Conservation (phyloP, 2,113 vertebrate genomes). For the Erinaceus europaeus region DNA sequence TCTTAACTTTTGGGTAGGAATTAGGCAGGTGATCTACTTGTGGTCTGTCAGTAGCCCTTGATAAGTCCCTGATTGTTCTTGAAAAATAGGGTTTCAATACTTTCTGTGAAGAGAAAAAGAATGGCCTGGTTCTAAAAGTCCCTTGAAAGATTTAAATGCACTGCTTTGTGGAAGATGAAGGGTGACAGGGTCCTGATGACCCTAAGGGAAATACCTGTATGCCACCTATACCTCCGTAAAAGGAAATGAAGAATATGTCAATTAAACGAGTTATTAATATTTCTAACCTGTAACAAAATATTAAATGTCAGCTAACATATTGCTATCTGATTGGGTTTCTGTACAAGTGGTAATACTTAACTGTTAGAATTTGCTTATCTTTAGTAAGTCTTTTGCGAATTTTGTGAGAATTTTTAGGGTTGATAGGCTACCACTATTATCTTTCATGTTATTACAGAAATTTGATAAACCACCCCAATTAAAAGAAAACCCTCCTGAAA, state of each 20-base stretch:
- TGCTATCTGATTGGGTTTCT: conserved; percentile 38
- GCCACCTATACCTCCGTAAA: conserved; percentile 43
- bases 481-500: neutral
- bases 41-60: neutral
- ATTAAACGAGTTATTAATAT: conserved; percentile 51
- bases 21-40: conserved; percentile 31
- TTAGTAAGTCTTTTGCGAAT: conserved; percentile 8
- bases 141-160: conserved; percentile 58
- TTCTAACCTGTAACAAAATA: conserved; percentile 23
- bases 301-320: conserved; percentile 33
- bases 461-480: conserved; percentile 44
- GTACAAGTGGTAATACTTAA: neutral
- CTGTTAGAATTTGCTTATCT: conserved; percentile 25
- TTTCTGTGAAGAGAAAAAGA: conserved; percentile 43
- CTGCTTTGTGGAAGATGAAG: conserved; percentile 49
- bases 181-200: conserved; percentile 27
- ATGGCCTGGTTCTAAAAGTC: conserved; percentile 40
- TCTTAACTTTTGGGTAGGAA: neutral
- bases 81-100: conserved; percentile 31
- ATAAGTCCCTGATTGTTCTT: neutral
- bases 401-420: conserved; percentile 40
- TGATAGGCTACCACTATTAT: conserved; percentile 43
- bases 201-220: conserved; percentile 46
- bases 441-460: conserved; percentile 53
- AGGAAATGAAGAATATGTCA: conserved; percentile 60